A percentile compares a stretch with the other conserved stretches of the same genome.
Conservation (phyloP, 2,797 vertebrate species). For the Malacoctenus gilli region DNA sequence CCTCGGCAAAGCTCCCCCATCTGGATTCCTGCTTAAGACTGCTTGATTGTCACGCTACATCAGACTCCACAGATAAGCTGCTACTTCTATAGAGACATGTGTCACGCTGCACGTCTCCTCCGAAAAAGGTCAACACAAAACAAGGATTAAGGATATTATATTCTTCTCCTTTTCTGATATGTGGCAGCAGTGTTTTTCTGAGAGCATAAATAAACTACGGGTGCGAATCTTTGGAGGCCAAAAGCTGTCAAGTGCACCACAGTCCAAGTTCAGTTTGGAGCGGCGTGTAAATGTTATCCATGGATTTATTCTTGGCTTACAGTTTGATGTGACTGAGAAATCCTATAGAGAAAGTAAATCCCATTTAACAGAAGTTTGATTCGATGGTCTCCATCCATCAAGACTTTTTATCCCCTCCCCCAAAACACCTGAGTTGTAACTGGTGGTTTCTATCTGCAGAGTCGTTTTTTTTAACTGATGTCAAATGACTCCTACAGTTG, state of each 20-base stretch:
- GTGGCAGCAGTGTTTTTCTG: neutral
- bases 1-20: conserved; percentile 42
- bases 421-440: too few relatives aligned
- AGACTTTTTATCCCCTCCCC: neutral
- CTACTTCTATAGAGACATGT: conserved; percentile 19
- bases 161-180: conserved; percentile 1
- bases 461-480: too few relatives aligned
- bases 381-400: neutral
- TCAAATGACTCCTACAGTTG: too few relatives aligned
- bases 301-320: neutral
- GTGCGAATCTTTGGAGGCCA: neutral
- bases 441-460: too few relatives aligned
- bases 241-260: neutral
- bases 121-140: conserved; percentile 45
- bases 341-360: neutral
- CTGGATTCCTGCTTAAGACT: conserved; percentile 33
- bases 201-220: neutral
- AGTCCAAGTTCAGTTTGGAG: neutral
- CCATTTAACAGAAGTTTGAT: neutral
- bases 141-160: conserved; percentile 20
- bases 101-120: conserved; percentile 11
- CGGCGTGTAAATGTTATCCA: neutral
- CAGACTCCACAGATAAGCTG: conserved; percentile 13
- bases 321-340: neutral
- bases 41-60: conserved; percentile 21